A percentile compares a stretch with the other conserved stretches of the same genome.
These are phyloP conservation scores for Lates calcarifer DNA, from an alignment of 2,113 vertebrate genomes.

Conservation along the genomic window DNA sequence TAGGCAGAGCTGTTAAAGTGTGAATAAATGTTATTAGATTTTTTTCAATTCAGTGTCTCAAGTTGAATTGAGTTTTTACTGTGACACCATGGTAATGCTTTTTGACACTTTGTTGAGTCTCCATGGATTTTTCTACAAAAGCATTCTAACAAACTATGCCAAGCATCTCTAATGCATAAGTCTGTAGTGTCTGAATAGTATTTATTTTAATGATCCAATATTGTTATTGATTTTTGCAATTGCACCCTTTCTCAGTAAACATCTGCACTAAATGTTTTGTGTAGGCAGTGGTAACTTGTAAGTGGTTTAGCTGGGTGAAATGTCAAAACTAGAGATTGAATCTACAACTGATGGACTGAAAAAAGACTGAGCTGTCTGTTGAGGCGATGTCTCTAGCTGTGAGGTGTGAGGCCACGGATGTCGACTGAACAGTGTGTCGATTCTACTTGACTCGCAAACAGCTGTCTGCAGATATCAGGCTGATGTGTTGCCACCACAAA, in stretches of 20 bases:
- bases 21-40: background rate
- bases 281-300: background rate
- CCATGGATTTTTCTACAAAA: background rate
- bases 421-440: background rate
- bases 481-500: conserved; percentile 30
- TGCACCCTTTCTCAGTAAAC: background rate
- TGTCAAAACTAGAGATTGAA: background rate
- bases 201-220: background rate
- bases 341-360: background rate
- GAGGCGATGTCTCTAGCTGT: background rate
- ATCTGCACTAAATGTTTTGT: background rate
- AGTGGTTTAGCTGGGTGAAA: background rate
- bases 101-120: conserved; percentile 1
- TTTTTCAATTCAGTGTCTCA: background rate
- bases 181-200: background rate
- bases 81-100: background rate
- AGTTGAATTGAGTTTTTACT: background rate
- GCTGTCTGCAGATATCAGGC: conserved; percentile 1
- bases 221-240: background rate
- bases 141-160: background rate
- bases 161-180: background rate
- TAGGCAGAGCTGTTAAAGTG: background rate
- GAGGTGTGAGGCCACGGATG: background rate
- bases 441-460: background rate
- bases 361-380: conserved; percentile 1